These are phyloP conservation scores for Uria lomvia DNA, from an alignment of 2,113 vertebrate genomes.

Conservation along the genomic window DNA sequence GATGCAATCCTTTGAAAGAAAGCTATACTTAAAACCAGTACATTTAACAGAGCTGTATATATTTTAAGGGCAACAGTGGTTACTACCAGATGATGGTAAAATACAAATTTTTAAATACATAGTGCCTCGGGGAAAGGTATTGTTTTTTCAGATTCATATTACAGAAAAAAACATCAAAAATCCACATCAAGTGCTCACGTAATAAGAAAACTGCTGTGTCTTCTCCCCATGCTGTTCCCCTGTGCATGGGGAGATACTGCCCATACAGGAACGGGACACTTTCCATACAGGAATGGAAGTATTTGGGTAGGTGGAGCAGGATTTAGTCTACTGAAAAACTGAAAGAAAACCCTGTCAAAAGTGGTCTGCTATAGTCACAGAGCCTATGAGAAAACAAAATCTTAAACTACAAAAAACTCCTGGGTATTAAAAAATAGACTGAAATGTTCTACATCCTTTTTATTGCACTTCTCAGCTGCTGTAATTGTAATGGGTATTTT, in stretches of 20 bases:
- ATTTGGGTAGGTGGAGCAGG: neutral
- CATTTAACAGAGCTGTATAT: neutral
- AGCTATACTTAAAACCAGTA: neutral
- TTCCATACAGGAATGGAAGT: neutral
- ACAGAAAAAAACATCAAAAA: neutral
- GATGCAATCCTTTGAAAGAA: neutral
- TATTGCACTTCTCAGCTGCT: neutral
- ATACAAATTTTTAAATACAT: neutral
- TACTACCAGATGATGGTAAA: neutral
- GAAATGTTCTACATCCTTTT: neutral
- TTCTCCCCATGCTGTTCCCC: neutral
- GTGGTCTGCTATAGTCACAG: neutral
- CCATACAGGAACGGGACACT: neutral
- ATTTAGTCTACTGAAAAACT: neutral
- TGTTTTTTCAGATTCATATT: neutral
- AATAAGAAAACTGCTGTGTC: neutral
- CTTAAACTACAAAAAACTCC: neutral
- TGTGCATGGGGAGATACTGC: neutral
- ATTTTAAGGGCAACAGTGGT: neutral
- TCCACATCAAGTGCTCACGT: neutral
- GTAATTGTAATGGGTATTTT: neutral
- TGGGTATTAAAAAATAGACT: neutral
- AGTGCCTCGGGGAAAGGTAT: neutral
- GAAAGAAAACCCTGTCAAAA: neutral
- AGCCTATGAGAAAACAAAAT: neutral